A percentile compares a stretch with the other conserved stretches of the same genome.
phyloP scores from a whole-genome alignment of 2,113 vertebrate species.

The Cromileptes altivelis region DNA sequence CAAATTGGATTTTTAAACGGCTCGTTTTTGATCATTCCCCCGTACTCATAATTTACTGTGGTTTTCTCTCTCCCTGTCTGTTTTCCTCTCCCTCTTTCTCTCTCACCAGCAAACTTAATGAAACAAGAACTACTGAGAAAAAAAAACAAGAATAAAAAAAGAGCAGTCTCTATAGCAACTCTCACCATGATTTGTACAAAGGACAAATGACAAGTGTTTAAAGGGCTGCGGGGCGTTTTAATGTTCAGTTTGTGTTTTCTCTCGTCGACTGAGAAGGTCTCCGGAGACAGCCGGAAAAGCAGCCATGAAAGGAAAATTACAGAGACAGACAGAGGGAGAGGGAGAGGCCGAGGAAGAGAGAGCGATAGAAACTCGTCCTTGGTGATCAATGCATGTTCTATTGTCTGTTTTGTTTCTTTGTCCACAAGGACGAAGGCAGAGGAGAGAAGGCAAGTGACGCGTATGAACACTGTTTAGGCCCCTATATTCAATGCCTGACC shows the following conservation, averaged over 20 bases:
- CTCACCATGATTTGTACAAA: constrained; percentile 74
- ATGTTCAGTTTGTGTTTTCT: constrained; percentile 75
- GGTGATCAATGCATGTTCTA: constrained; percentile 76
- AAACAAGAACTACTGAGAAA: constrained; percentile 53
- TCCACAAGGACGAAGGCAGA: constrained; percentile 76
- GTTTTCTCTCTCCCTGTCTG: constrained; percentile 41
- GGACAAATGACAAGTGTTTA: constrained; percentile 82
- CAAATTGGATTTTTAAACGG: constrained; percentile 79
- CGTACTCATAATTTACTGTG: constrained; percentile 64
- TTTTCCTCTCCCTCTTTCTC: constrained; percentile 31
- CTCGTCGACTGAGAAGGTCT: constrained; percentile 68
- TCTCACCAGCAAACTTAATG: constrained; percentile 67
- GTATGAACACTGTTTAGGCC: constrained; percentile 38
- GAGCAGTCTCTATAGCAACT: constrained; percentile 78
- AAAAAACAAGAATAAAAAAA: not conserved
- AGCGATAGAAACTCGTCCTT: constrained; percentile 74
- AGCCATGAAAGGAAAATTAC: constrained; percentile 74
- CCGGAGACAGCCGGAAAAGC: constrained; percentile 74
- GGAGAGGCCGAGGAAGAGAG: constrained; percentile 55
- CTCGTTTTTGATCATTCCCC: constrained; percentile 70
- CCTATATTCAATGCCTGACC: constrained; percentile 7
- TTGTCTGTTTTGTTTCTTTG: constrained; percentile 75
- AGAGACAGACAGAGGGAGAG: constrained; percentile 54
- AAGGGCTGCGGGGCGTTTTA: constrained; percentile 75
- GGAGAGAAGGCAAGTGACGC: constrained; percentile 51